These are phyloP conservation scores for Epiblema foenella DNA, from an alignment of 2,888 invertebrate species.

Conservation along the genomic window DNA sequence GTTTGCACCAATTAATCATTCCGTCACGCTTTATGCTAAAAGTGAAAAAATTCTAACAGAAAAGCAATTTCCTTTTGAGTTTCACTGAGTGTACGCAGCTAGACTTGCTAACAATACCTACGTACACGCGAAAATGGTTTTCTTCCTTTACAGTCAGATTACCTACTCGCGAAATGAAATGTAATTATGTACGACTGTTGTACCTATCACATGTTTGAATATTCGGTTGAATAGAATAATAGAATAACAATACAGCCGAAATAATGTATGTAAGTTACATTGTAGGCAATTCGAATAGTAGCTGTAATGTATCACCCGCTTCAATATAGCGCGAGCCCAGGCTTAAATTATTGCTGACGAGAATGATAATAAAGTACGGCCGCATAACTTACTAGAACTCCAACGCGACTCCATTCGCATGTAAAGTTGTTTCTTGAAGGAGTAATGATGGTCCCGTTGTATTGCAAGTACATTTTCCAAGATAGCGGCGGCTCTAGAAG, in stretches of 20 bases:
- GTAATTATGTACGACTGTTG: neutral
- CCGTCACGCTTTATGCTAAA: slow-evolving; percentile 32
- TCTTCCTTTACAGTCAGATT: neutral
- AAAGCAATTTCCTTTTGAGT: slow-evolving; percentile 20
- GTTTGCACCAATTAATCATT: slow-evolving; percentile 36
- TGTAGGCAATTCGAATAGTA: slow-evolving; percentile 9
- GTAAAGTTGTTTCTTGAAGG: slow-evolving; percentile 34
- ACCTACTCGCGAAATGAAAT: neutral
- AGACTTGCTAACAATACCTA: slow-evolving; percentile 1
- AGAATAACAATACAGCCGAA: neutral
- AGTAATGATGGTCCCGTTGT: slow-evolving; percentile 20
- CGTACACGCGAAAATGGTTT: neutral
- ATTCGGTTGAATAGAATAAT: neutral
- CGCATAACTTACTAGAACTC: slow-evolving; percentile 26
- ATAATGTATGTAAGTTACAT: slow-evolving; percentile 1
- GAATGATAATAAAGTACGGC: slow-evolving; percentile 40
- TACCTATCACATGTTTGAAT: neutral
- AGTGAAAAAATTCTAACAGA: slow-evolving; percentile 26
- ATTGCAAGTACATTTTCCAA: too few relatives aligned
- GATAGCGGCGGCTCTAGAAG: too few relatives aligned
- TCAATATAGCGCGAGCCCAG: slow-evolving; percentile 28
- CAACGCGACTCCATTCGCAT: slow-evolving; percentile 38
- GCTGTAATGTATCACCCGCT: slow-evolving; percentile 25
- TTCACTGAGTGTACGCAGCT: slow-evolving; percentile 7
- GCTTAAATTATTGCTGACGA: slow-evolving; percentile 37